A percentile compares a stretch with the other conserved stretches of the same genome.
These are phyloP conservation scores for Lasaia peninsularis DNA, from an alignment of 1,140 invertebrate species.

Conservation along the genomic window DNA sequence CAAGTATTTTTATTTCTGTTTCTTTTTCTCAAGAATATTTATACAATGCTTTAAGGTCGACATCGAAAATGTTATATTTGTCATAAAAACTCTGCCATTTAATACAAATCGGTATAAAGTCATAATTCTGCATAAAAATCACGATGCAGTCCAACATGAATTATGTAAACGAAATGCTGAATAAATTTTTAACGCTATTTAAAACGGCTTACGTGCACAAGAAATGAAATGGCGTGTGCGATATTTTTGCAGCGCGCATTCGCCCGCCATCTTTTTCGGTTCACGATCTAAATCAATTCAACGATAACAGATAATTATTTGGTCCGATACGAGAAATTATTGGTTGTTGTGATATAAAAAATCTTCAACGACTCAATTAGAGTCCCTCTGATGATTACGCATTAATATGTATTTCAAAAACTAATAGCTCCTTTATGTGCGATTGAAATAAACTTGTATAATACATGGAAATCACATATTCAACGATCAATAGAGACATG, in stretches of 20 bases:
- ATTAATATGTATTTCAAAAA: not conserved
- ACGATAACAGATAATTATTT: conserved; percentile 70
- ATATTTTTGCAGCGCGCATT: conserved; percentile 43
- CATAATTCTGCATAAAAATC: conserved; percentile 18
- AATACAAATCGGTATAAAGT: conserved; percentile 27
- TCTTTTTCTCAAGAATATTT: no score
- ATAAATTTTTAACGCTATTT: conserved; percentile 27
- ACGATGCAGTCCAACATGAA: conserved; percentile 18
- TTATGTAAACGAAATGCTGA: conserved; percentile 22
- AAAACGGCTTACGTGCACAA: conserved; percentile 23
- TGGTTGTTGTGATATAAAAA: conserved; percentile 39
- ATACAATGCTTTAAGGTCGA: no score
- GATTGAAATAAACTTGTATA: conserved; percentile 22
- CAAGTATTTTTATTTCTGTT: no score
- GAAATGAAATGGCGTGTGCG: conserved; percentile 25
- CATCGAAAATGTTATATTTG: not conserved
- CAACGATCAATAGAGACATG: conserved; percentile 25
- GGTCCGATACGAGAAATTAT: conserved; percentile 62
- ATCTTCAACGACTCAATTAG: conserved; percentile 60
- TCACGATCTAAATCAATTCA: conserved; percentile 52
- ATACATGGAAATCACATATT: conserved; percentile 27
- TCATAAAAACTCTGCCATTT: not conserved
- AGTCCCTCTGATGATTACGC: conserved; percentile 4
- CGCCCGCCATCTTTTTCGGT: conserved; percentile 53
- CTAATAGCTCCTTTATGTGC: not conserved